These are phyloP conservation scores for Diaperis boleti DNA, from an alignment of 2,888 invertebrate genomes.

Conservation along the genomic window DNA sequence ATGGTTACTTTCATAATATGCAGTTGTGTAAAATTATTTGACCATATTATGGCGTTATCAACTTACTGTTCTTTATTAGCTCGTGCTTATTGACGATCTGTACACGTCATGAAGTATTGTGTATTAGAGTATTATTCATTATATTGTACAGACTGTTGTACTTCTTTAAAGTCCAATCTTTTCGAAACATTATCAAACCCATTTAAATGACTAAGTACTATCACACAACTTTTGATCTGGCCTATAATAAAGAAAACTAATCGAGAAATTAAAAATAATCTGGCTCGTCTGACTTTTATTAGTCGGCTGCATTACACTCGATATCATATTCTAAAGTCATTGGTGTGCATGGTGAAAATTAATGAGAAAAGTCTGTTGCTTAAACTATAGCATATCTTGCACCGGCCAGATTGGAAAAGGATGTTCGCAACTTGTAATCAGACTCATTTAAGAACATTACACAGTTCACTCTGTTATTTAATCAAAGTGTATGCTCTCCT, in stretches of 20 bases:
- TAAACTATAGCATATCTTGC: slow-evolving; percentile 2
- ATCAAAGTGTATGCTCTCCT: too few relatives aligned
- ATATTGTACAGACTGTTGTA: too few relatives aligned
- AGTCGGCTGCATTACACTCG: not conserved
- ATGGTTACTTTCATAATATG: too few relatives aligned
- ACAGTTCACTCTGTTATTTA: too few relatives aligned
- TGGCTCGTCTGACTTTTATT: not conserved
- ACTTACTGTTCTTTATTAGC: too few relatives aligned
- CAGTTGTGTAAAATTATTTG: too few relatives aligned
- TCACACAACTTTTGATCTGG: slow-evolving; percentile 18
- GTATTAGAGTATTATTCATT: too few relatives aligned
- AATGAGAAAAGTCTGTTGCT: not conserved
- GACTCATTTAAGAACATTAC: too few relatives aligned
- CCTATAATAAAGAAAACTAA: slow-evolving; percentile 10
- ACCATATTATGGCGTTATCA: too few relatives aligned
- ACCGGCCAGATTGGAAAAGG: not conserved
- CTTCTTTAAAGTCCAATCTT: too few relatives aligned
- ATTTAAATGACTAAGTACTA: slow-evolving; percentile 14
- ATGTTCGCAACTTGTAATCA: not conserved
- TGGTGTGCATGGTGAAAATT: slow-evolving; percentile 2
- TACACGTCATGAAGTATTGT: too few relatives aligned
- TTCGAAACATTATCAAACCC: slow-evolving; percentile 7
- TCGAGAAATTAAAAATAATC: slow-evolving; percentile 22
- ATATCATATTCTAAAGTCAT: slow-evolving; percentile 5
- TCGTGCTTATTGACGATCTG: too few relatives aligned